Evolutionary conservation across 2,113 vertebrate species (phyloP).

Genomic region (Gorsachius goisagi): DNA sequence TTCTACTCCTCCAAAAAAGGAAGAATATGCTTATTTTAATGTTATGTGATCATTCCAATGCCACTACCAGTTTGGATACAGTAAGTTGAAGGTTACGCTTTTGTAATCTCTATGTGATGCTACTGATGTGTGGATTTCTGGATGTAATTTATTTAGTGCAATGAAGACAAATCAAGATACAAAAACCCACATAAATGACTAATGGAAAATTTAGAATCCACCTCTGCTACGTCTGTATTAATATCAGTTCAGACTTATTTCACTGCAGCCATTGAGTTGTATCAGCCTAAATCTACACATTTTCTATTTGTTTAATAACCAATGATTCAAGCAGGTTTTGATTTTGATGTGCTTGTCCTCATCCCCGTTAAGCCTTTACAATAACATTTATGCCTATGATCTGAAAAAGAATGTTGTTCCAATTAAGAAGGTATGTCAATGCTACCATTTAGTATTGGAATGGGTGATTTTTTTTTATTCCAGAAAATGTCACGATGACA

Average conservation of each 20-base stretch:
- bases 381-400: not conserved
- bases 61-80: not conserved
- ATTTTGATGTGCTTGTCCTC: not conserved
- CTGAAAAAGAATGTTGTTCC: not conserved
- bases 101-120: not conserved
- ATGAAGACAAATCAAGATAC: not conserved
- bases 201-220: not conserved
- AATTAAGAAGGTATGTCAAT: not conserved
- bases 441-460: not conserved
- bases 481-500: not conserved
- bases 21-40: not conserved
- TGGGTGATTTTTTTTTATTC: not conserved
- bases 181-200: not conserved
- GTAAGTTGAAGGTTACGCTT: not conserved
- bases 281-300: not conserved
- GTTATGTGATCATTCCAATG: not conserved
- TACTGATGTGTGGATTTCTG: not conserved
- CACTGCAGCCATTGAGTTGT: not conserved
- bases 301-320: not conserved
- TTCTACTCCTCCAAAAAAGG: not conserved
- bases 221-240: not conserved
- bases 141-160: not conserved
- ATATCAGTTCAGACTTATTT: not conserved
- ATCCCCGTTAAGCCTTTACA: not conserved
- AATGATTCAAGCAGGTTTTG: not conserved